Evolutionary conservation across 1,140 invertebrate species (phyloP).

Genomic region (Helicoverpa zea): DNA sequence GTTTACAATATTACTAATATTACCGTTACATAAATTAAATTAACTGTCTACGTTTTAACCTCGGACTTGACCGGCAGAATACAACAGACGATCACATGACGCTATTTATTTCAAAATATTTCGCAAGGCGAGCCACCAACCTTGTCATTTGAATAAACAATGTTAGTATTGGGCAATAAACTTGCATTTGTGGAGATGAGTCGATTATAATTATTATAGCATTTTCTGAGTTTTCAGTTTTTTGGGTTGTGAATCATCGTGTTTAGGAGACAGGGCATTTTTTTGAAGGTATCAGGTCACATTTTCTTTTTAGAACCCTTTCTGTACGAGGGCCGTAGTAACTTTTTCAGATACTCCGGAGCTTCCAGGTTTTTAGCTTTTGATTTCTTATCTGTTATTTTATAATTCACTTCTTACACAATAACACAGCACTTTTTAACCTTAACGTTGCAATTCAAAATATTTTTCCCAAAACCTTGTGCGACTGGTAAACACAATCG

Average conservation of each 20-base stretch:
- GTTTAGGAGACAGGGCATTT: background rate
- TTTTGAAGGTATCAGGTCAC: too few species aligned
- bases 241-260: background rate
- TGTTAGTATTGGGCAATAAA: constrained; percentile 12
- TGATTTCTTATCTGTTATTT: too few species aligned
- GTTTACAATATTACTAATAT: background rate
- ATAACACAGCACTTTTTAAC: too few species aligned
- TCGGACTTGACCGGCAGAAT: constrained; percentile 32
- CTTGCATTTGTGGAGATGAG: background rate
- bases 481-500: background rate
- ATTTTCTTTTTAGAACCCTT: too few species aligned
- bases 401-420: too few species aligned
- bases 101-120: constrained; percentile 19
- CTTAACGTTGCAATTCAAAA: too few species aligned
- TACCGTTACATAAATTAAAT: background rate
- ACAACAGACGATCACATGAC: constrained; percentile 34
- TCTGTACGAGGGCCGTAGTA: too few species aligned
- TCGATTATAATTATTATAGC: background rate
- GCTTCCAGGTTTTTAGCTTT: too few species aligned
- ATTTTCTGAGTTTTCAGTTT: background rate
- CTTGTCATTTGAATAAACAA: constrained; percentile 40
- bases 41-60: constrained; percentile 4
- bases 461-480: too few species aligned
- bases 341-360: too few species aligned
- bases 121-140: constrained; percentile 3